A percentile compares a stretch with the other conserved stretches of the same genome.
Conservation (phyloP, 2,113 vertebrate genomes). For the Callocephalon fimbriatum region DNA sequence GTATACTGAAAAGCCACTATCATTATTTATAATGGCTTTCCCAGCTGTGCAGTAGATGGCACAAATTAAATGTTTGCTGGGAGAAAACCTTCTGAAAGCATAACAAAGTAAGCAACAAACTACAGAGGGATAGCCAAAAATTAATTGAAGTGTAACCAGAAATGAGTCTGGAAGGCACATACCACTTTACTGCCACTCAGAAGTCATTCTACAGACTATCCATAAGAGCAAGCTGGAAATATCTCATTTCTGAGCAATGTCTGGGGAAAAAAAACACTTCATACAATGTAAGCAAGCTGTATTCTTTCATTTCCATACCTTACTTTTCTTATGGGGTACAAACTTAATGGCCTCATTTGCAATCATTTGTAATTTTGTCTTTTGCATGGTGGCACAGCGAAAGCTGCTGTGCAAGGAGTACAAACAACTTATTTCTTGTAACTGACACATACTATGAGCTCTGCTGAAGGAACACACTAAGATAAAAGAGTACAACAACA, state of each 20-base stretch:
- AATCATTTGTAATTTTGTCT: not conserved
- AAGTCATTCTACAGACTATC: not conserved
- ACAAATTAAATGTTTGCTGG: constrained; percentile 30
- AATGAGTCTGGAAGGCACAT: not conserved
- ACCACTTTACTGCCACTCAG: not conserved
- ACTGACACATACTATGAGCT: not conserved
- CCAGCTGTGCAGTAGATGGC: constrained; percentile 29
- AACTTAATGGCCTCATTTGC: not conserved
- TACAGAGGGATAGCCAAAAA: not conserved
- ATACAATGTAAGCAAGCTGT: not conserved
- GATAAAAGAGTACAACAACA: not conserved
- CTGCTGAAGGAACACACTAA: not conserved
- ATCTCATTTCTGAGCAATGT: not conserved
- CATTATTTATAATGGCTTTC: constrained; percentile 65
- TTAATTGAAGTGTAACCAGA: not conserved
- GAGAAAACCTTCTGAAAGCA: not conserved
- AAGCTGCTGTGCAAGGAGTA: not conserved
- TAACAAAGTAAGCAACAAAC: constrained; percentile 9
- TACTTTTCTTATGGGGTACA: not conserved
- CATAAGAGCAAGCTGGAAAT: not conserved
- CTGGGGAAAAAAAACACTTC: not conserved
- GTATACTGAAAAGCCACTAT: constrained; percentile 45
- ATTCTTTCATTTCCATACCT: not conserved
- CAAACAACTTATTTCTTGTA: not conserved
- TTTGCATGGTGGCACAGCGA: not conserved